These are phyloP conservation scores for Hepsetus odoe DNA, from an alignment of 2,113 vertebrate genomes.

Conservation along the genomic window DNA sequence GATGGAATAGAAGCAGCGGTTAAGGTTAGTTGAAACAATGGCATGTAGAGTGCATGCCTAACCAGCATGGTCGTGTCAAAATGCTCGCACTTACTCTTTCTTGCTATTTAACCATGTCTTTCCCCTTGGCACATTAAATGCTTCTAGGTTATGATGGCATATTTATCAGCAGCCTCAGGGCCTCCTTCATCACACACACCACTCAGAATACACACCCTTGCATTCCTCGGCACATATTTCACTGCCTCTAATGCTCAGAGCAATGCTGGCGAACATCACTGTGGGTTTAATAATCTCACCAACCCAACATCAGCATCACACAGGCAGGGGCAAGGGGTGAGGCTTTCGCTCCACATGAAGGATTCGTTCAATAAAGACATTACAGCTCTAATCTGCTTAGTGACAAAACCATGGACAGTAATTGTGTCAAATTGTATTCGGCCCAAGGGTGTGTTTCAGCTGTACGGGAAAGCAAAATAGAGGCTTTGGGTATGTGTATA, in stretches of 20 bases:
- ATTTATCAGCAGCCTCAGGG: slow-evolving; percentile 35
- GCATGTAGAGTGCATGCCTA: background rate
- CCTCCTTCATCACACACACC: background rate
- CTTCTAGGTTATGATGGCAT: slow-evolving; percentile 44
- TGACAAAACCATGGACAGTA: slow-evolving; percentile 74
- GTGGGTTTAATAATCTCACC: slow-evolving; percentile 79
- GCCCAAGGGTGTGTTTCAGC: slow-evolving; percentile 67
- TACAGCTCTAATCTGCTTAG: slow-evolving; percentile 70
- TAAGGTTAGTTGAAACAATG: background rate
- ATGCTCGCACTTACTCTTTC: background rate
- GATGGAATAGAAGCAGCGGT: background rate
- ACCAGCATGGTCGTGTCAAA: background rate
- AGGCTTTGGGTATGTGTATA: background rate
- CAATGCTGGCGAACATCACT: slow-evolving; percentile 83
- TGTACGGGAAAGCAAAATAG: slow-evolving; percentile 8
- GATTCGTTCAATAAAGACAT: slow-evolving; percentile 84
- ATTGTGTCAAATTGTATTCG: slow-evolving; percentile 83
- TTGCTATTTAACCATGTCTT: background rate
- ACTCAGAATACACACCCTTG: background rate
- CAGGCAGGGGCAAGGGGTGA: slow-evolving; percentile 53
- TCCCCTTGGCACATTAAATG: slow-evolving; percentile 44
- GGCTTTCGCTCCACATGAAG: slow-evolving; percentile 75
- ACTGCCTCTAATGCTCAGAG: slow-evolving; percentile 76
- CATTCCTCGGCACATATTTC: slow-evolving; percentile 62
- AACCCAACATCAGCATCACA: slow-evolving; percentile 73